Evolutionary conservation across 2,797 vertebrate genomes (phyloP), one percentile per base, ranked within the genome.

Genomic region (Phoeniculus purpureus): DNA sequence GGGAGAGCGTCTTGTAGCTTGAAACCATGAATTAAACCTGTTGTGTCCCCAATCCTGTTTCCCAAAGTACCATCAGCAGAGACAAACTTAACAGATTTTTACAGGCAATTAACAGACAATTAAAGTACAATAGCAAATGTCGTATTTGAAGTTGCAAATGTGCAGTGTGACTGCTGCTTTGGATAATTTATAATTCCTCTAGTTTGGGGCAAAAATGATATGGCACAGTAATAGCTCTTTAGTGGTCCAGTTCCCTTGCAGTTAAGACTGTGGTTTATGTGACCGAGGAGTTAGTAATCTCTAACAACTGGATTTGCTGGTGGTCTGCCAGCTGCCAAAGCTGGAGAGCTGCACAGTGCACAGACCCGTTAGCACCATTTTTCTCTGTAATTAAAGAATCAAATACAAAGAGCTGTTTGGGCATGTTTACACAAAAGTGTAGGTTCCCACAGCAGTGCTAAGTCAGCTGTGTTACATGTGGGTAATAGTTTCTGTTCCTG

Each of bases 401-500:
- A 74, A 71, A 85, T 67, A 90, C 85, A 91, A 88, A 94, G 75
- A 70, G 60, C 68, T 52, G 8, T 67, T 93, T 79, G 68, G 51
- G 54, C 23, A 32, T 95, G 87, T 94, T 95, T 93, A 91, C 75
- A 65, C 78, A 88, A 52, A 94, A 89, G 74, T 43, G 80, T 74
- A 89, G 50, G 85, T 93, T 95, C 91, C 92, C 77, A 89, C 88
- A 92, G 87, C 81, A 87, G 32, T 77, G 51, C 78, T 61, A 88
- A 81, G 60, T 95, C 83, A 92, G 83, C 85, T 83, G 61, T 12
- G 1, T 76, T 89, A 71, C 74, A 6, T 0, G 6, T 80, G 78
- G 70, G 73, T 95, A 71, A 43, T 67, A 68, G 27, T 92, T 90
- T 92, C 85, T 95, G 83, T 94, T 95, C 91, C 85, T 94, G 92